Base-by-base conservation (phyloP, 2,888 invertebrate species). In the Esperia sulphurella region DNA sequence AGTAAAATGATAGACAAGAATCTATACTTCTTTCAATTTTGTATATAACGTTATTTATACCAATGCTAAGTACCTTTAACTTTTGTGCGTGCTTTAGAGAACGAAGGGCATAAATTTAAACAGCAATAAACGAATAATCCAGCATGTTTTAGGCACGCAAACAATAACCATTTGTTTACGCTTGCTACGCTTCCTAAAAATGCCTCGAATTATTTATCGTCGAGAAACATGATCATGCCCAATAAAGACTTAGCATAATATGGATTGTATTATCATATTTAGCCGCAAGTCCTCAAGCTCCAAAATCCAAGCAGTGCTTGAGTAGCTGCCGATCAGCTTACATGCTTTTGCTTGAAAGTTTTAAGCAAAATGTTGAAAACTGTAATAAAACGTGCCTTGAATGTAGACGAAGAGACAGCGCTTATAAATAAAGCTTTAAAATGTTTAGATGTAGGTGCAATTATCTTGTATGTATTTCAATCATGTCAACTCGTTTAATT, bases 121-220 rank as follows among this genome's bases (percentile, higher is more conserved):
- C 9, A 30, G 12, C 39, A 49, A 49, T 46, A 45, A 48, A 39
- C 8, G 38, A 38, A 13, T 21, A 45, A 46, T 6, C 12, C 13
- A 43, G 57, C 56, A 64, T 68, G 69, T 65, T 68, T 65, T 41
- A 57, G 57, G 60, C 86, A 86, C 85, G 87, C 86, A 79, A 82
- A 58, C 55, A 71, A 72, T 80, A 83, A 80, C 82, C 74, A 70
- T 82, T 83, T 79, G 78, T 85, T 84, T 84, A 84, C 79, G 84
- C 85, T 83, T 79, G 74, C 75, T 77, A 76, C 49, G 71, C 70
- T 74, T 75, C 65, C 71, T 73, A 72, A 83, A 75, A 80, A 78
- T 75, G 75, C 71, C 71, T 71, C 62, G 64, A 78, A 72, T 75
- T 81, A 81, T 84, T 83, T 84, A 86, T 79, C 75, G 79, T 68